These are phyloP conservation scores for Melieria picta DNA, from an alignment of 2,888 invertebrate genomes.

Conservation along the genomic window DNA sequence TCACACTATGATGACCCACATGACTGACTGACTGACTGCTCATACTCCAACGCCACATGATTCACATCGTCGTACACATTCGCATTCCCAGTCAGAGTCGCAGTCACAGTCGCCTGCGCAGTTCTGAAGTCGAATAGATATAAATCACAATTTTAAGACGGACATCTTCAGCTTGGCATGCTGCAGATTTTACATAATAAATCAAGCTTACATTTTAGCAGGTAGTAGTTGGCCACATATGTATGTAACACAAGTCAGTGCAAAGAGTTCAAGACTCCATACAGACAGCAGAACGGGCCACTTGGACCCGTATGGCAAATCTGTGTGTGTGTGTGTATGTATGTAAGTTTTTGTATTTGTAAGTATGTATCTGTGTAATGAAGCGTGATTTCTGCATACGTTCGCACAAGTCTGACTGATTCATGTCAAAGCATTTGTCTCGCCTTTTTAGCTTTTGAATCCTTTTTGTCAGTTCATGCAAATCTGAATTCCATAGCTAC, in stretches of 20 bases:
- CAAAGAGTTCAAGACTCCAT: too few relatives aligned
- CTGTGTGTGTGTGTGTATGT: conserved; percentile 13
- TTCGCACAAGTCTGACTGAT: neutral
- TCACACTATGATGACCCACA: neutral
- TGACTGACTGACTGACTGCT: too few relatives aligned
- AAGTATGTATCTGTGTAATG: conserved; percentile 10
- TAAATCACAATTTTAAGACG: conserved; percentile 18
- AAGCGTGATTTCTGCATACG: conserved; percentile 28
- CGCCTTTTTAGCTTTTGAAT: too few relatives aligned
- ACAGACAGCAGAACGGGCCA: too few relatives aligned
- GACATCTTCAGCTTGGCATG: conserved; percentile 33
- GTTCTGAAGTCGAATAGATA: conserved; percentile 14
- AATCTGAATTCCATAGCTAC: too few relatives aligned
- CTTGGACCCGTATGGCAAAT: neutral
- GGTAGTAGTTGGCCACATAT: conserved; percentile 17
- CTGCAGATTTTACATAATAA: conserved; percentile 58
- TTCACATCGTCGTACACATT: too few relatives aligned
- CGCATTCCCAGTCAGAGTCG: too few relatives aligned
- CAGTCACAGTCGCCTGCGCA: neutral
- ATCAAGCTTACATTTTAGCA: conserved; percentile 46
- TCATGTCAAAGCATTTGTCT: conserved; percentile 12
- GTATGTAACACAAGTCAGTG: neutral
- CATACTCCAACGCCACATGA: too few relatives aligned
- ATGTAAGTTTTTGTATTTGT: neutral
- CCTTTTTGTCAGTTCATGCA: too few relatives aligned